Base-by-base conservation (phyloP, 2,113 vertebrate species). In the Seriola rivoliana region DNA sequence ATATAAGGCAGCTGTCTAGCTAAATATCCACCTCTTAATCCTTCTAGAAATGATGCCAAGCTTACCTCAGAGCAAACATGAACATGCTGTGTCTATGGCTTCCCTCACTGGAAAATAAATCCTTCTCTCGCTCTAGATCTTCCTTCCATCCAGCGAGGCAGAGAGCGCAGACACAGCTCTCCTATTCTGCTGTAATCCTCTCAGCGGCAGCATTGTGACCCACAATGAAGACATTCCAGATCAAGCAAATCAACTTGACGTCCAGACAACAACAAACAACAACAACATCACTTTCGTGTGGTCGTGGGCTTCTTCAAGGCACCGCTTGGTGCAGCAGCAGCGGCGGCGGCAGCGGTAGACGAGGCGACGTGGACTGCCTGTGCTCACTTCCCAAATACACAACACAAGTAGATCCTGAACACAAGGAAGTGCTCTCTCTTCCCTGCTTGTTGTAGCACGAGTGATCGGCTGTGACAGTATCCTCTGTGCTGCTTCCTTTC, bases 371-470 rank as follows among this genome's bases (percentile, higher is more conserved):
- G 81, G 79, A 75, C 62, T 25, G 71, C 69, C 68, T 67, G 69
- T 4, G 1, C 57, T 68, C 42, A 13, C 73, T 23, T 84, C 38
- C 73, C 55, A 75, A 71, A 77, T 42, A 59, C 77, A 79, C 71
- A 58, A 19, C 58, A 4, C 71, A 14, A 59, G 80, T 50, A 82
- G 62, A 55, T 81, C 78, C 77, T 75, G 86, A 34, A 75, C 86
- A 89, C 89, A n/a, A 92, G 92, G 93, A 93, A 93, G 91, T 91
- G 70, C 59, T 19, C 42, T 23, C 23, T 58, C 84, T 78, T 42
- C 34, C 69, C 65, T 19, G 67, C 38, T 63, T 40, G 85, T 80
- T 75, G 86, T 64, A 71, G 65, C 76, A 72, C 90, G 48, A 75
- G 75, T 54, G 80, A 82, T 74, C 29, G 36, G 75, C 58, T 69